A percentile compares a stretch with the other conserved stretches of the same genome.
These are phyloP conservation scores for Parnassius glacialis DNA, from an alignment of 2,888 invertebrate species.

Conservation along the genomic window DNA sequence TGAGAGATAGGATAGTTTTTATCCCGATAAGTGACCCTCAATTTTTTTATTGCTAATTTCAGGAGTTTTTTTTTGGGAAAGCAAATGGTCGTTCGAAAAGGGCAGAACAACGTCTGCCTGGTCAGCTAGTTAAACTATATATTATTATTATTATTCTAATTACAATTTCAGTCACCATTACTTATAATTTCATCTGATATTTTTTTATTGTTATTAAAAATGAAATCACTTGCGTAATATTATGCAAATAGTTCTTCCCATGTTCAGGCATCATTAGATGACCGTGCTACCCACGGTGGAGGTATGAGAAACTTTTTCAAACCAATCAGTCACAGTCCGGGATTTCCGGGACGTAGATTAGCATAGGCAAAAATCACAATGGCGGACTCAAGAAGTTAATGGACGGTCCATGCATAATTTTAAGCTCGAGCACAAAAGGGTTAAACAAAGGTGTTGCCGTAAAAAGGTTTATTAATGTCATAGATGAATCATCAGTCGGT, in stretches of 20 bases:
- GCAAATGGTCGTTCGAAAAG: too few relatives aligned
- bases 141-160: too few relatives aligned
- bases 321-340: conserved; percentile 72
- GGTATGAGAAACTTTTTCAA: conserved; percentile 55
- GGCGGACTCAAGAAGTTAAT: conserved; percentile 66
- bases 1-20: too few relatives aligned
- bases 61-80: too few relatives aligned
- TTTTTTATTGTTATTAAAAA: conserved; percentile 23
- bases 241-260: conserved; percentile 46
- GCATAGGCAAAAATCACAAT: conserved; percentile 75
- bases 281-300: conserved; percentile 42
- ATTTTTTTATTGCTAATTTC: too few relatives aligned
- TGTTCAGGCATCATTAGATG: conserved; percentile 51
- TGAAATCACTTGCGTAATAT: conserved; percentile 37
- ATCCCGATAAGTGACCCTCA: too few relatives aligned
- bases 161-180: too few relatives aligned
- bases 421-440: conserved; percentile 55
- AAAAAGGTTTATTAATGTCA: conserved; percentile 72
- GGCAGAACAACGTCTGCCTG: too few relatives aligned
- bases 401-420: conserved; percentile 67
- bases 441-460: conserved; percentile 66
- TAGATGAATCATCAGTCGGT: conserved; percentile 61
- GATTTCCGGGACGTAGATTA: conserved; percentile 55
- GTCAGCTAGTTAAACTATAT: too few relatives aligned
- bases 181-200: too few relatives aligned